Evolutionary conservation across 1,140 invertebrate species (phyloP).

Genomic region (Drosophila seguyi): DNA sequence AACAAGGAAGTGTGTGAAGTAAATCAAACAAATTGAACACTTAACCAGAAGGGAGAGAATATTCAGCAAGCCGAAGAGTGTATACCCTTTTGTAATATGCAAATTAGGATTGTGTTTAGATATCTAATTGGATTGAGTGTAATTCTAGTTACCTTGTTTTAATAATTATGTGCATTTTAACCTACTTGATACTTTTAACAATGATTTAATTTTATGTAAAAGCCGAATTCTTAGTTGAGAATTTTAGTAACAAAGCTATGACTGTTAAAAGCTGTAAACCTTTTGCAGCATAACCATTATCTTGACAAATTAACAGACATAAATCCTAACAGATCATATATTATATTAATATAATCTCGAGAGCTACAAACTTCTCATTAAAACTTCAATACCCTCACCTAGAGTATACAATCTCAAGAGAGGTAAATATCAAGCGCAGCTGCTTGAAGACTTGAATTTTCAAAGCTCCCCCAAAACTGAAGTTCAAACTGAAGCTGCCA

Average conservation of each 20-base stretch:
- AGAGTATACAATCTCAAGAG: conserved; percentile 7
- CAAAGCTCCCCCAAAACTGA: conserved; percentile 11
- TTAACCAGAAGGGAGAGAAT: conserved; percentile 3
- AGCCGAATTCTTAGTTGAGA: background rate
- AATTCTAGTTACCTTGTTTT: background rate
- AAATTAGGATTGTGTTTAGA: too few relatives aligned
- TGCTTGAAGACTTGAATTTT: conserved; percentile 29
- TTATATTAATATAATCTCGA: background rate
- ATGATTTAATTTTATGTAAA: background rate
- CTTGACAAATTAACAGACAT: background rate
- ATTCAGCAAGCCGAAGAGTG: background rate
- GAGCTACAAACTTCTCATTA: background rate
- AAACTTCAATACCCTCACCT: too few relatives aligned
- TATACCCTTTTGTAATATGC: background rate
- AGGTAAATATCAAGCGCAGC: conserved; percentile 36
- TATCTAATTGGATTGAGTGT: too few relatives aligned
- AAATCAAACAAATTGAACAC: conserved; percentile 33
- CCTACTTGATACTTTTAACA: background rate
- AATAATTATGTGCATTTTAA: background rate
- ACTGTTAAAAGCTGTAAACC: too few relatives aligned
- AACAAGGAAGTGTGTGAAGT: conserved; percentile 55
- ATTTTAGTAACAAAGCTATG: too few relatives aligned
- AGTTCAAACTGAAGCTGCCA: conserved; percentile 31
- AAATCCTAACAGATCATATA: background rate
- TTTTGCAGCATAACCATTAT: too few relatives aligned